Evolutionary conservation across 2,797 vertebrate species (phyloP).

Genomic region (Discoglossus pictus): DNA sequence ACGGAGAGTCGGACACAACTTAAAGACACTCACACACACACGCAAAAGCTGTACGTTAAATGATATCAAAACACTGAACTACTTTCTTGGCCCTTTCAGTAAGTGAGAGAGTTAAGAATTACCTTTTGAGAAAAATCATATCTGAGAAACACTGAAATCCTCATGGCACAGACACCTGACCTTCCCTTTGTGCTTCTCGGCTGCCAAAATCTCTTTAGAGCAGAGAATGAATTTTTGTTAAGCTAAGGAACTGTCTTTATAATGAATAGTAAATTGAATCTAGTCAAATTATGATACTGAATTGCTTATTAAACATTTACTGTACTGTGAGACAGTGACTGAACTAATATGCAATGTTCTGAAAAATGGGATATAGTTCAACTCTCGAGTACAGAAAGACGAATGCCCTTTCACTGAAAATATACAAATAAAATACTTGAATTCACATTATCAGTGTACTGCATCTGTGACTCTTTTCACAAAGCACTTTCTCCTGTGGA

Average conservation of each 20-base stretch:
- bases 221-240: slow-evolving; percentile 28
- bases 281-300: slow-evolving; percentile 25
- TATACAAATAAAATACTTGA: not conserved
- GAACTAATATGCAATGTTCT: slow-evolving; percentile 10
- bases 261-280: slow-evolving; percentile 36
- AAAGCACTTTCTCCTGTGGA: not conserved
- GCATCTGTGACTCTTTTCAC: no score
- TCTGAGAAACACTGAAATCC: no score
- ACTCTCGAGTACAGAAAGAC: not conserved
- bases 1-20: no score
- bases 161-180: slow-evolving; percentile 1
- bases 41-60: no score
- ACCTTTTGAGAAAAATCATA: no score
- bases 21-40: no score
- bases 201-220: slow-evolving; percentile 14
- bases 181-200: not conserved
- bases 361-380: slow-evolving; percentile 1
- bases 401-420: not conserved
- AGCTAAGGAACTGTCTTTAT: slow-evolving; percentile 40
- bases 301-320: slow-evolving; percentile 45
- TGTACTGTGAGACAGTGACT: slow-evolving; percentile 23
- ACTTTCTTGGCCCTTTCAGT: no score
- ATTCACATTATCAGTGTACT: not conserved
- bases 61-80: no score
- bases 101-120: no score